A percentile compares a stretch with the other conserved stretches of the same genome.
Evolutionary conservation across 2,113 vertebrate genomes (phyloP).

Genomic region (Ranitomeya imitator): DNA sequence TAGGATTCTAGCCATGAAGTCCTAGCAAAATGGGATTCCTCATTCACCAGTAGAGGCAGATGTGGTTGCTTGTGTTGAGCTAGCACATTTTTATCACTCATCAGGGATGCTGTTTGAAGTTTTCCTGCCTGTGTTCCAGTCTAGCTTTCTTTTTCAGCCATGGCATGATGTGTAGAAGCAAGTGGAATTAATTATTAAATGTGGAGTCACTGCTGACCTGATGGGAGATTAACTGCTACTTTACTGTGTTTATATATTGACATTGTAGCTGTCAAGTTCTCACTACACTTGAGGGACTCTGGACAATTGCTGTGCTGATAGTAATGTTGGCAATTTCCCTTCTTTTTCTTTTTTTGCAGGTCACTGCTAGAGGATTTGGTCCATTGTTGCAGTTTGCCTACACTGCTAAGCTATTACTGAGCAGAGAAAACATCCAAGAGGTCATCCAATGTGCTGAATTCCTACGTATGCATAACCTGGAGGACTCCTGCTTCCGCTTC

Average conservation of each 20-base stretch:
- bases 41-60: not conserved
- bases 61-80: not conserved
- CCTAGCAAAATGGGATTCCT: constrained; percentile 1
- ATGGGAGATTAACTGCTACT: constrained; percentile 70
- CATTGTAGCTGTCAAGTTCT: constrained; percentile 73
- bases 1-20: not conserved
- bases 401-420: constrained; percentile 98
- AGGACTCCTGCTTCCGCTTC: constrained; percentile 99
- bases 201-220: constrained; percentile 68
- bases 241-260: constrained; percentile 74
- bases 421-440: constrained; percentile 98
- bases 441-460: constrained; percentile 97
- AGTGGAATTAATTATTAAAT: constrained; percentile 58
- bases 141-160: constrained; percentile 50
- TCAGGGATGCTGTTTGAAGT: constrained; percentile 35
- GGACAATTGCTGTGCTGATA: constrained; percentile 77
- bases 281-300: constrained; percentile 68
- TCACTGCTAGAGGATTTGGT: constrained; percentile 97
- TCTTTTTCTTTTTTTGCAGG: constrained; percentile 77
- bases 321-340: constrained; percentile 81
- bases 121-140: constrained; percentile 61
- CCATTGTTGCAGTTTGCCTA: constrained; percentile 99
- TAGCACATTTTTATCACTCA: constrained; percentile 24
- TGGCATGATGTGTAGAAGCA: constrained; percentile 41
- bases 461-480: constrained; percentile 98